Evolutionary conservation across 2,888 invertebrate genomes (phyloP).

Genomic region (Acanthosoma haemorrhoidale): DNA sequence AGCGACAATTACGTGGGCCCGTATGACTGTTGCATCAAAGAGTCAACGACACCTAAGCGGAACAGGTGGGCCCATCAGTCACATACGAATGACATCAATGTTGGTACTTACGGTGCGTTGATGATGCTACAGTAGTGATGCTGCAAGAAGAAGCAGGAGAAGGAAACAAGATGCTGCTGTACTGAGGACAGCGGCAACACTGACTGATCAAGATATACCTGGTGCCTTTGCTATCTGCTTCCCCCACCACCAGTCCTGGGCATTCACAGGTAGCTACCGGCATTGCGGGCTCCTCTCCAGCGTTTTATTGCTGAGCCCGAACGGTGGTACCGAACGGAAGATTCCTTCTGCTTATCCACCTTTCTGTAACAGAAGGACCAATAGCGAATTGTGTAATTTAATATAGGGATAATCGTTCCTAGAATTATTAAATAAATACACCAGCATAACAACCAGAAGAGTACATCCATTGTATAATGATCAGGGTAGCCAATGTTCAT

Average conservation of each 20-base stretch:
- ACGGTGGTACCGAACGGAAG: too few species aligned
- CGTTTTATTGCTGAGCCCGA: too few species aligned
- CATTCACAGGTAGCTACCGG: too few species aligned
- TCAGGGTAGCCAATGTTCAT: too few species aligned
- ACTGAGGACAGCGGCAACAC: neutral
- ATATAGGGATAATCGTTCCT: too few species aligned
- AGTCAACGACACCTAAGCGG: neutral
- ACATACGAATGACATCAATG: neutral
- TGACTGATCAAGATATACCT: neutral
- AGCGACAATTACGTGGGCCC: neutral
- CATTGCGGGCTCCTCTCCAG: neutral
- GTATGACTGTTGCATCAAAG: neutral
- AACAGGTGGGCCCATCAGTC: neutral
- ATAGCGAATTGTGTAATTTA: too few species aligned
- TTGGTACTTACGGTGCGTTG: neutral
- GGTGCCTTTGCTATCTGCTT: neutral
- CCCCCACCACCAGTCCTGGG: neutral
- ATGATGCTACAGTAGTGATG: neutral
- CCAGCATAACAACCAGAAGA: too few species aligned
- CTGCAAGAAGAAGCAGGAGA: neutral
- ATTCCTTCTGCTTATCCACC: too few species aligned
- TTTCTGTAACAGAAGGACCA: too few species aligned
- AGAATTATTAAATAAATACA: too few species aligned
- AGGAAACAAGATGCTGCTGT: too few species aligned
- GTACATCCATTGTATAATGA: too few species aligned